Evolutionary conservation across 2,113 vertebrate genomes (phyloP), one percentile per base, ranked within the genome.

Genomic region (Pagrus major): DNA sequence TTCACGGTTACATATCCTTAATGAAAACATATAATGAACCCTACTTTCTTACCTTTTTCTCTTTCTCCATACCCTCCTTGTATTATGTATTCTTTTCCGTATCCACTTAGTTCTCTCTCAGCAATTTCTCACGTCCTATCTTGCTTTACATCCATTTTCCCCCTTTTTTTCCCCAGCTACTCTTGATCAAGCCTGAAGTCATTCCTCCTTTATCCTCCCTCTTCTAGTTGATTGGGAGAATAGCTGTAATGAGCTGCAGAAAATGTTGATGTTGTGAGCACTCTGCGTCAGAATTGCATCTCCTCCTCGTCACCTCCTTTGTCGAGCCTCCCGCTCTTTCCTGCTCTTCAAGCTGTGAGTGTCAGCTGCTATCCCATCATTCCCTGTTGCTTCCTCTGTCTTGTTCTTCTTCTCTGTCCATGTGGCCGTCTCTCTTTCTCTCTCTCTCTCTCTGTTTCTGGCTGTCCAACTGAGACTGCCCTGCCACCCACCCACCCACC

Each of bases 321-420:
- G 79, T 95, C 2, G 94, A 96, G 76, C 95, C 95, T 0, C 96
- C 95, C 0, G 94, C 95, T 83, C 94, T 97, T 5, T 90, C 94
- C 84, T 25, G 42, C 66, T 78, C 70, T 41, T 41, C 81, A 75
- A 96, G 88, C 90, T 81, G 96, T 95, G 91, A 94, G 96, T 85
- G 68, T 88, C 80, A 83, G 78, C 76, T 51, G 63, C 75, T 69
- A 77, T 65, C 42, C 61, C 71, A 39, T 75, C 76, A 76, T 54
- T 75, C 63, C 60, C 46, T 31, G n/a, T 78, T 55, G 47, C 65
- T 73, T 61, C 54, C 58, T 56, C 64, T 70, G 68, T 72, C 59
- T 70, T 56, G 59, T 81, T 80, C 33, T n/a, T 64, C 63, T 42
- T 25, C 64, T 86, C 70, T 52, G 55, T 64, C 80, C 71, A 39